Evolutionary conservation across 2,113 vertebrate genomes (phyloP).

Genomic region (Hipposideros armiger): DNA sequence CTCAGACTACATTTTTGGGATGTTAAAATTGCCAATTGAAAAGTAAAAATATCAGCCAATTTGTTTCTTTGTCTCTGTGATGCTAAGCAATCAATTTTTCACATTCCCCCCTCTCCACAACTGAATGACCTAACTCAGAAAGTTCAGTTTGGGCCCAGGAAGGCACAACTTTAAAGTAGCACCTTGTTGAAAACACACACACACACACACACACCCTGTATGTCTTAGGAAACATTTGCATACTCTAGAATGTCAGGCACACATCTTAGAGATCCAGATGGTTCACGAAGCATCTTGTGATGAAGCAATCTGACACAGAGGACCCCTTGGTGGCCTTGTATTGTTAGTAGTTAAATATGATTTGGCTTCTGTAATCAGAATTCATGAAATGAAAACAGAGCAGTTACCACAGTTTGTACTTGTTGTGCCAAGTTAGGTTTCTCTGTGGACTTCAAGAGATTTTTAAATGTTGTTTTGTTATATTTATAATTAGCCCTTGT

Average conservation of each 20-base stretch:
- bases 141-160: not conserved
- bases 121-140: not conserved
- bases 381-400: slow-evolving; percentile 73
- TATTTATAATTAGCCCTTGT: slow-evolving; percentile 87
- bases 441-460: slow-evolving; percentile 83
- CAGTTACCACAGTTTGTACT: slow-evolving; percentile 62
- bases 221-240: not conserved
- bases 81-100: not conserved
- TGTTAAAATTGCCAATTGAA: not conserved
- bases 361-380: slow-evolving; percentile 69
- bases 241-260: not conserved
- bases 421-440: slow-evolving; percentile 81
- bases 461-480: slow-evolving; percentile 85
- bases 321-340: slow-evolving; percentile 65
- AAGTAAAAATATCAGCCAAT: not conserved
- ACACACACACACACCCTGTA: not conserved
- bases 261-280: slow-evolving; percentile 74
- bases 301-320: slow-evolving; percentile 70
- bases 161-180: slow-evolving; percentile 2
- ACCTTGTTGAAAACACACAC: not conserved
- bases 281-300: slow-evolving; percentile 65
- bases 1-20: not conserved
- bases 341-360: slow-evolving; percentile 61
- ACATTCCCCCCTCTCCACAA: accelerated
- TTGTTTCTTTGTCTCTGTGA: not conserved